These are phyloP conservation scores for Zosterops borbonicus DNA, from an alignment of 2,113 vertebrate genomes.

Conservation along the genomic window DNA sequence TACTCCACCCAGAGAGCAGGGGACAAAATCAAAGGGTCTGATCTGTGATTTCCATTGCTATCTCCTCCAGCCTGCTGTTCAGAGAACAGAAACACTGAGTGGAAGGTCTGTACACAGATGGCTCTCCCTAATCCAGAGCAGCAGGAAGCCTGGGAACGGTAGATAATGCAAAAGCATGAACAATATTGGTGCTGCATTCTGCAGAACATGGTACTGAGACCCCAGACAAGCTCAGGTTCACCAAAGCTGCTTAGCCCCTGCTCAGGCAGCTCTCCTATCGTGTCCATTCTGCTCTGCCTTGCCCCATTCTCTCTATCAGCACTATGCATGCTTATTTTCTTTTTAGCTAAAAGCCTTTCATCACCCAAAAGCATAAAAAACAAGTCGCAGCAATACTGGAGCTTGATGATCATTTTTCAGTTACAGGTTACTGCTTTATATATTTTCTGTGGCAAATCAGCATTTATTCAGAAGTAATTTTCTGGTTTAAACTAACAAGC, in stretches of 20 bases:
- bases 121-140: not conserved
- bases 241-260: not conserved
- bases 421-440: not conserved
- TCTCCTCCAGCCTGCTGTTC: not conserved
- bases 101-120: not conserved
- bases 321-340: not conserved
- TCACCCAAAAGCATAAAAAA: not conserved
- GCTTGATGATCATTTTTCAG: conserved; percentile 12
- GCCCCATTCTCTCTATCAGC: not conserved
- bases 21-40: not conserved
- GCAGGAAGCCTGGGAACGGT: not conserved
- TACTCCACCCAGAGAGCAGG: not conserved
- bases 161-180: not conserved
- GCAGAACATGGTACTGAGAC: not conserved
- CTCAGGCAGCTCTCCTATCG: not conserved
- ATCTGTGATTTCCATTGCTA: not conserved
- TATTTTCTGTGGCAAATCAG: conserved; percentile 22
- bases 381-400: not conserved
- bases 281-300: not conserved
- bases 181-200: not conserved
- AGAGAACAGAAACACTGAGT: not conserved
- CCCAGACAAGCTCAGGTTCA: not conserved
- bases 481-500: conserved; percentile 32
- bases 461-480: conserved; percentile 27
- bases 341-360: not conserved